Conservation (phyloP, 1,140 invertebrate genomes). For the Parasteatoda tepidariorum region DNA sequence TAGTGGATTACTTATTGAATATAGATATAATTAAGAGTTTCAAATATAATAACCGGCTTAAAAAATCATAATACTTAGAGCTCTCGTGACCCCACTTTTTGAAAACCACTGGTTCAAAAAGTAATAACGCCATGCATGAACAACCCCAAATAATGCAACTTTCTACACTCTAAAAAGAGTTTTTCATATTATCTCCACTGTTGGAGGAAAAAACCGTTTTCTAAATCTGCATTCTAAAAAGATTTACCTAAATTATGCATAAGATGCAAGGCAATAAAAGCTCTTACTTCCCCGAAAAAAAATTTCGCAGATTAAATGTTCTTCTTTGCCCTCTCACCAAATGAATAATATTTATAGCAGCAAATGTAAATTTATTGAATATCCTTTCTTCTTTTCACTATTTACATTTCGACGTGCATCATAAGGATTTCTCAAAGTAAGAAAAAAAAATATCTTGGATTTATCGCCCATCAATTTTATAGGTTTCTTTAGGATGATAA, state of each 20-base stretch:
- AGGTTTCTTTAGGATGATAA: background rate
- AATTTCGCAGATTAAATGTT: background rate
- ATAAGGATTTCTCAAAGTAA: background rate
- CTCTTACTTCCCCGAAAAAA: background rate
- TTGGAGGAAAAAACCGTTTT: too few relatives aligned
- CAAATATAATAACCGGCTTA: too few relatives aligned
- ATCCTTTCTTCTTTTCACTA: background rate
- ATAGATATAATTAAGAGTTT: too few relatives aligned
- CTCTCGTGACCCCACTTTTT: too few relatives aligned
- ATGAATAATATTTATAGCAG: background rate
- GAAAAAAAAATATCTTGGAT: background rate
- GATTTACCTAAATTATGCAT: background rate
- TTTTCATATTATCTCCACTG: too few relatives aligned
- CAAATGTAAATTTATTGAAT: background rate
- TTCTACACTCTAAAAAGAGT: too few relatives aligned
- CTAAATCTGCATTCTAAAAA: too few relatives aligned
- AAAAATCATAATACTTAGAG: too few relatives aligned
- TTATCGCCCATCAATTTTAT: slow-evolving; percentile 8
- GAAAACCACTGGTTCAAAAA: too few relatives aligned
- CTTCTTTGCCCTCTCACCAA: background rate
- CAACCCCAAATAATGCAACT: too few relatives aligned
- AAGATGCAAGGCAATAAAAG: background rate
- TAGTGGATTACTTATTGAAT: too few relatives aligned
- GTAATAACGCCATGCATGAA: too few relatives aligned
- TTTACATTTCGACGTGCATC: background rate